phyloP scores from a whole-genome alignment of 2,888 invertebrate species.

The Troglohyphantes excavatus region DNA sequence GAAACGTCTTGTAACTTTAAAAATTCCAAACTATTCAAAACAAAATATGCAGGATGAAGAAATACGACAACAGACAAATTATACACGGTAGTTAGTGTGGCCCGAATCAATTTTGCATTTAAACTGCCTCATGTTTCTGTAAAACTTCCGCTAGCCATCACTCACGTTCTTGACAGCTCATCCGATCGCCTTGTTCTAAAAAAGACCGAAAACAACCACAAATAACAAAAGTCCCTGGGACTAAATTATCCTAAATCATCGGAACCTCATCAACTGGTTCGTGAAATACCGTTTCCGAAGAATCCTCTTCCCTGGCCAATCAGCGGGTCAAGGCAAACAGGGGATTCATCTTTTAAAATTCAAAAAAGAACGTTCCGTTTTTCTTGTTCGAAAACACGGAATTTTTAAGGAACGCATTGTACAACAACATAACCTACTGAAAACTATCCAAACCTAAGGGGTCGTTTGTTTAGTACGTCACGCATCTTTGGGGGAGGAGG shows the following conservation, averaged over 20 bases:
- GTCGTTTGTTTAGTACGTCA: too few relatives aligned
- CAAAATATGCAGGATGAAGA: too few relatives aligned
- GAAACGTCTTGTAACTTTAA: too few relatives aligned
- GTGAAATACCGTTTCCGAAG: not conserved
- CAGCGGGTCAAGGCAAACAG: not conserved
- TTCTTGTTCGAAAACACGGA: not conserved
- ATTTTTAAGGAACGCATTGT: too few relatives aligned
- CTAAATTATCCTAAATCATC: not conserved
- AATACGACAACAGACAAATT: too few relatives aligned
- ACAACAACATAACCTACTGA: too few relatives aligned
- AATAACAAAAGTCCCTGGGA: not conserved
- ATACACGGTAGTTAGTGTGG: too few relatives aligned
- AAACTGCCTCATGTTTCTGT: not conserved
- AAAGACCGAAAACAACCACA: not conserved
- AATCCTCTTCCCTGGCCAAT: not conserved
- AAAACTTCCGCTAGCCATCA: not conserved
- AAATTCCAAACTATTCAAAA: too few relatives aligned
- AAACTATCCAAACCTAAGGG: too few relatives aligned
- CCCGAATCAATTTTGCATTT: too few relatives aligned
- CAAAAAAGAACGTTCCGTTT: not conserved
- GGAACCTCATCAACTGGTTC: not conserved
- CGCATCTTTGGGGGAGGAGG: too few relatives aligned
- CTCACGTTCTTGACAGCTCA: not conserved
- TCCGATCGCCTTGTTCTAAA: not conserved
- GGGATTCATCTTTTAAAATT: not conserved